Evolutionary conservation across 2,113 vertebrate species (phyloP).

Genomic region (Camarhynchus parvulus): DNA sequence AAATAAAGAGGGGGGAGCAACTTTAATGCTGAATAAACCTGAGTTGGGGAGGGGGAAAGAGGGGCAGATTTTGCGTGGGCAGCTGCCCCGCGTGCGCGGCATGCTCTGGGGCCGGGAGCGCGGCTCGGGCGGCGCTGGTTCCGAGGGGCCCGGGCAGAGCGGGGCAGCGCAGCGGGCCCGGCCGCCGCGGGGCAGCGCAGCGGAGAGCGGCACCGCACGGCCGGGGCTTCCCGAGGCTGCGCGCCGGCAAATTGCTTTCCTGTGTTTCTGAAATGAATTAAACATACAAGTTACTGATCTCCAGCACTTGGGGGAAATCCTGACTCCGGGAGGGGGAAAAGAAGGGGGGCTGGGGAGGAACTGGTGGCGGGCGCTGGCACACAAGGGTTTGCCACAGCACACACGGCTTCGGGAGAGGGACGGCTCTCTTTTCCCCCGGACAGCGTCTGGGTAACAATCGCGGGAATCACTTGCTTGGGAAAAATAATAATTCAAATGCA

Average conservation of each 20-base stretch:
- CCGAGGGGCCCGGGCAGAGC: not conserved
- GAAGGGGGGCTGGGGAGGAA: not conserved
- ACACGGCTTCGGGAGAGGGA: not conserved
- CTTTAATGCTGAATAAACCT: conserved; percentile 59
- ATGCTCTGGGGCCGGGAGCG: not conserved
- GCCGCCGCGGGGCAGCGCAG: conserved; percentile 3
- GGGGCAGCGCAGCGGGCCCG: not conserved
- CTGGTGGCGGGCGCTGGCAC: not conserved
- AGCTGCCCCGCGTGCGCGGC: conserved; percentile 12
- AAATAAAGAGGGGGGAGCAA: not conserved
- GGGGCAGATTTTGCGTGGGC: not conserved
- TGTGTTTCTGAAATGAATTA: conserved; percentile 75
- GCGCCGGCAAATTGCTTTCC: conserved; percentile 66
- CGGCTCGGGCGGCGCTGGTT: conserved; percentile 16
- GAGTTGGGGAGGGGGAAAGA: not conserved
- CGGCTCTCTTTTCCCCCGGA: not conserved
- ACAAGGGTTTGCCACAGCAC: not conserved
- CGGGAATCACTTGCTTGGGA: conserved; percentile 60
- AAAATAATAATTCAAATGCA: conserved; percentile 73
- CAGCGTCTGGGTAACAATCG: conserved; percentile 14
- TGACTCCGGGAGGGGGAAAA: not conserved
- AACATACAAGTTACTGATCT: conserved; percentile 70
- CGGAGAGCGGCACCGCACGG: conserved; percentile 26
- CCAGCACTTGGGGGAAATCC: conserved; percentile 41
- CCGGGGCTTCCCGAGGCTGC: conserved; percentile 68